Conservation (phyloP, 1,140 invertebrate genomes). For the Panagrolaimus sp. region DNA sequence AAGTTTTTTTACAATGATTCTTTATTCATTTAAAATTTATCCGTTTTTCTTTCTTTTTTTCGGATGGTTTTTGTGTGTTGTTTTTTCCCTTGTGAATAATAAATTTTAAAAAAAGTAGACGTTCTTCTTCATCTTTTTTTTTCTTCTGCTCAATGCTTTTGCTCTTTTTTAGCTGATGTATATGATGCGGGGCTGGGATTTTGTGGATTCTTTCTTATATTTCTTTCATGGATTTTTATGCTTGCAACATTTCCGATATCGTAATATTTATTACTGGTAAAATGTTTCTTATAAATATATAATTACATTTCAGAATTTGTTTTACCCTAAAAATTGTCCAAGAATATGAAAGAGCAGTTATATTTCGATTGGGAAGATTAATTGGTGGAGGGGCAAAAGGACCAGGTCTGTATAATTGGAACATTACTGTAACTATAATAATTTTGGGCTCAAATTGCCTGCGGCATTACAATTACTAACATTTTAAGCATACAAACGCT, state of each 20-base stretch:
- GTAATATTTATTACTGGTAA: too few species aligned
- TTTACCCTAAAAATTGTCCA: conserved; percentile 82
- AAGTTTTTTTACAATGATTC: conserved; percentile 25
- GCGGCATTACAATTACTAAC: not conserved
- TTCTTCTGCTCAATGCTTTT: too few species aligned
- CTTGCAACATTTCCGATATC: conserved; percentile 86
- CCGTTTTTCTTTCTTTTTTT: not conserved
- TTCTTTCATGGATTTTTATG: conserved; percentile 69
- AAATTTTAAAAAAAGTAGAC: not conserved
- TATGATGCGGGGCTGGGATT: conserved; percentile 70
- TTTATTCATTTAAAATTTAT: not conserved
- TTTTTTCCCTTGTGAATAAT: not conserved
- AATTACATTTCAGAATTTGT: too few species aligned
- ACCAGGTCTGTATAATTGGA: conserved; percentile 59
- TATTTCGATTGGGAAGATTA: conserved; percentile 65
- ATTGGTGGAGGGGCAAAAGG: conserved; percentile 64
- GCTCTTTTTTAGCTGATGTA: conserved; percentile 62
- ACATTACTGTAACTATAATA: not conserved
- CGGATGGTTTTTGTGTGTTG: too few species aligned
- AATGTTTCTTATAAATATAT: too few species aligned
- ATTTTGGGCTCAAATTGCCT: not conserved
- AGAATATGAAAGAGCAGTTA: conserved; percentile 65
- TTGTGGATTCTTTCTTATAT: conserved; percentile 70
- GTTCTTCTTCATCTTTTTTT: too few species aligned
- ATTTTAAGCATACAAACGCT: too few species aligned